Percentiles rank a stretch among this genome's conserved stretches.
Conservation (phyloP, 2,113 vertebrate genomes). For the Crotalus helleri region DNA sequence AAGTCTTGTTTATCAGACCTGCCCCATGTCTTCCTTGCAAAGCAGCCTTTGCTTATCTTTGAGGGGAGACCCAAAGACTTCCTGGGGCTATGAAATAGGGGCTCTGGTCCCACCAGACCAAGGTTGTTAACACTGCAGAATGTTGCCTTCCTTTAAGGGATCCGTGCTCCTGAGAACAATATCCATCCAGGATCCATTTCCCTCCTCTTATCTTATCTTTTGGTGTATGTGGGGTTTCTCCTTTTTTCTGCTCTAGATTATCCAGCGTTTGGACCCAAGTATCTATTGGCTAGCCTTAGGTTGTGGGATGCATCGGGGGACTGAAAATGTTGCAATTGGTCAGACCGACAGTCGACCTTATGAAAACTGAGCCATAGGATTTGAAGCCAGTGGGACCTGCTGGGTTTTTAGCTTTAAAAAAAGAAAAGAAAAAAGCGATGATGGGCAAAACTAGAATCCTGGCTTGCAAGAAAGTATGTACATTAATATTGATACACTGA, state of each 20-base stretch:
- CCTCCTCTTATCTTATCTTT: too few relatives aligned
- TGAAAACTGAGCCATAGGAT: background rate
- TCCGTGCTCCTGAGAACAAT: background rate
- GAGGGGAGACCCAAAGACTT: background rate
- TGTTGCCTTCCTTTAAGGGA: accelerated
- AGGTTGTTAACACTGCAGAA: background rate
- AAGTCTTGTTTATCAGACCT: background rate
- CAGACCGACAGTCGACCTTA: background rate
- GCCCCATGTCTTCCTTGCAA: background rate
- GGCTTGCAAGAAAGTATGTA: background rate
- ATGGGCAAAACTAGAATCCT: background rate
- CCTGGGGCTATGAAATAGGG: background rate
- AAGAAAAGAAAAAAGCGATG: too few relatives aligned
- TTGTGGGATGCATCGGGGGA: background rate
- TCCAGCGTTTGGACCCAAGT: background rate
- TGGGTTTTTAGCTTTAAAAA: background rate
- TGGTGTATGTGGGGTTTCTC: background rate
- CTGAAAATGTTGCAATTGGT: background rate
- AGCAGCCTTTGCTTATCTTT: background rate
- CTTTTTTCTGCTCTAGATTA: background rate
- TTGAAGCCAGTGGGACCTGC: background rate
- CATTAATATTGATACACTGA: background rate
- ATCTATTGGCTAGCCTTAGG: background rate
- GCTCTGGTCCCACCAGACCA: background rate
- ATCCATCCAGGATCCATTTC: too few relatives aligned